Conservation (phyloP, 2,888 invertebrate species). For the Orthosia incerta region DNA sequence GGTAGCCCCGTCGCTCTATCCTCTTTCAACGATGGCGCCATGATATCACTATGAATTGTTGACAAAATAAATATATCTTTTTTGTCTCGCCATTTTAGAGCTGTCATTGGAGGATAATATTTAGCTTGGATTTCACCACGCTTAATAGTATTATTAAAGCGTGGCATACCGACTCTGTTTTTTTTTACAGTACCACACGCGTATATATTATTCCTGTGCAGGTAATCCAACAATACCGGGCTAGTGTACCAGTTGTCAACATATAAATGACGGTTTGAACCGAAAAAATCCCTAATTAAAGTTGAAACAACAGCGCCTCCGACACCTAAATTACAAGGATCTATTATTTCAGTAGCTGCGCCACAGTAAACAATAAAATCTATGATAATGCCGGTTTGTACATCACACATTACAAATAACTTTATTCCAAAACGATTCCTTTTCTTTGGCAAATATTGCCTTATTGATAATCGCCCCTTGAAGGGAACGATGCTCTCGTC, state of each 20-base stretch:
- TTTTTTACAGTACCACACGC: no score
- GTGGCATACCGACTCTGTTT: not conserved
- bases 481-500: no score
- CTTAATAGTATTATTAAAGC: constrained; percentile 42
- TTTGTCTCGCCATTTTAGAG: constrained; percentile 61
- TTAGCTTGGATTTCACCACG: constrained; percentile 41
- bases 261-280: constrained; percentile 48
- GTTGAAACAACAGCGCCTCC: constrained; percentile 42
- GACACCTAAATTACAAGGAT: no score
- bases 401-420: no score
- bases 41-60: constrained; percentile 45
- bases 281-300: constrained; percentile 43
- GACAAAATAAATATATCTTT: constrained; percentile 54
- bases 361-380: no score
- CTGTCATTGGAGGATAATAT: constrained; percentile 39
- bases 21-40: constrained; percentile 49
- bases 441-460: no score
- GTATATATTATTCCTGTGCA: constrained; percentile 45
- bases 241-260: constrained; percentile 59
- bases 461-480: no score
- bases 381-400: no score
- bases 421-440: no score
- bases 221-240: constrained; percentile 50
- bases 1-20: constrained; percentile 48
- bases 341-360: no score